Percentiles rank a stretch among this genome's conserved stretches.
These are phyloP conservation scores for Catharus minimus DNA, from an alignment of 2,113 vertebrate genomes.

Conservation along the genomic window DNA sequence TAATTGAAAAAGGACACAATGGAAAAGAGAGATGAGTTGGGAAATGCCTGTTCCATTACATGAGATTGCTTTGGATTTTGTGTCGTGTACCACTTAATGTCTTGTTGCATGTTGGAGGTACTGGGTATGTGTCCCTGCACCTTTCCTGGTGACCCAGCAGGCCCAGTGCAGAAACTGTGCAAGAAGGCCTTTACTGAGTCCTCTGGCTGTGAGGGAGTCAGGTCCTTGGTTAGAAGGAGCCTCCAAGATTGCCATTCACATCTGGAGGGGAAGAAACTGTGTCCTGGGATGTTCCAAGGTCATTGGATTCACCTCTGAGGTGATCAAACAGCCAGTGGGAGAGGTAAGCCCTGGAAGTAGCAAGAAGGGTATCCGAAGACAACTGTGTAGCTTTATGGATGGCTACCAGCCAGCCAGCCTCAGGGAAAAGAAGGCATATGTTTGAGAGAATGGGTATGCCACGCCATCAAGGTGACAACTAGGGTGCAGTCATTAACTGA, in stretches of 20 bases:
- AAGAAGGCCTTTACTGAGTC: neutral
- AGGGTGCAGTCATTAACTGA: neutral
- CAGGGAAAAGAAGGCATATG: neutral
- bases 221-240: neutral
- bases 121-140: neutral
- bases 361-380: neutral
- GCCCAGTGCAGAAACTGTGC: neutral
- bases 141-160: neutral
- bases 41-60: neutral
- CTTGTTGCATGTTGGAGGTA: neutral
- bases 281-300: neutral
- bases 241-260: neutral
- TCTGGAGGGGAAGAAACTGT: neutral
- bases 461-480: neutral
- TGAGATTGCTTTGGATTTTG: neutral
- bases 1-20: neutral
- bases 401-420: neutral
- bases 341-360: neutral
- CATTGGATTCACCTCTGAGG: neutral
- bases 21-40: neutral
- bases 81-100: neutral
- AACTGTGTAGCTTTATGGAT: neutral
- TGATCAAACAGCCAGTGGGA: neutral
- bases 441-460: neutral
- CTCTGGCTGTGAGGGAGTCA: neutral